Evolutionary conservation across 2,888 invertebrate genomes (phyloP).

Genomic region (Philaethria dido): DNA sequence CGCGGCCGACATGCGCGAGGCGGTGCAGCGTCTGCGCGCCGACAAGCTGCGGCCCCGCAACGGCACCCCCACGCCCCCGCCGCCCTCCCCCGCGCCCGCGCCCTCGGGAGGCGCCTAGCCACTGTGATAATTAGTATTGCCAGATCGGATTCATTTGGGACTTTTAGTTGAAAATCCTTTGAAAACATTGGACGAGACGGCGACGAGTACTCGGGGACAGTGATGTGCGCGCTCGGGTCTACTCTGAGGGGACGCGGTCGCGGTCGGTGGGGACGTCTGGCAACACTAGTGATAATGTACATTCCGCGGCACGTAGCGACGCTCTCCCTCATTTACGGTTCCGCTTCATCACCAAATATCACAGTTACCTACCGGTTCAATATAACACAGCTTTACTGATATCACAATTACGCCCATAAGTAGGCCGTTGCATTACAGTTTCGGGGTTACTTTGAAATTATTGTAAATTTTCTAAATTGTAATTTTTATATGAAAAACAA

Average conservation of each 20-base stretch:
- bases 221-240: constrained; percentile 15
- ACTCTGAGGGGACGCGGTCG: not conserved
- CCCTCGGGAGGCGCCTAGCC: constrained; percentile 58
- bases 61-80: constrained; percentile 70
- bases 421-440: constrained; percentile 42
- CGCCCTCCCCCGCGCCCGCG: constrained; percentile 51
- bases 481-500: constrained; percentile 24
- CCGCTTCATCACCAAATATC: constrained; percentile 76
- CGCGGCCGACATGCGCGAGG: constrained; percentile 79
- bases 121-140: constrained; percentile 37
- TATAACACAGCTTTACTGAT: constrained; percentile 78
- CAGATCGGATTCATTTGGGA: constrained; percentile 11
- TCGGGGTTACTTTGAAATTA: constrained; percentile 39
- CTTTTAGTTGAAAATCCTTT: constrained; percentile 14
- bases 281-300: constrained; percentile 28
- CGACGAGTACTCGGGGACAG: not conserved
- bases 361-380: constrained; percentile 82
- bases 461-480: constrained; percentile 23
- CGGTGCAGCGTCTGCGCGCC: constrained; percentile 77
- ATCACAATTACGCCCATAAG: constrained; percentile 65
- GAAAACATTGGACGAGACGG: constrained; percentile 7
- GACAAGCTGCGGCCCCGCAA: constrained; percentile 74
- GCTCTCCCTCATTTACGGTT: constrained; percentile 34
- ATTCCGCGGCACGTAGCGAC: constrained; percentile 38
- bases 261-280: constrained; percentile 6